Conservation (phyloP, 2,113 vertebrate genomes). For the Canis aureus region DNA sequence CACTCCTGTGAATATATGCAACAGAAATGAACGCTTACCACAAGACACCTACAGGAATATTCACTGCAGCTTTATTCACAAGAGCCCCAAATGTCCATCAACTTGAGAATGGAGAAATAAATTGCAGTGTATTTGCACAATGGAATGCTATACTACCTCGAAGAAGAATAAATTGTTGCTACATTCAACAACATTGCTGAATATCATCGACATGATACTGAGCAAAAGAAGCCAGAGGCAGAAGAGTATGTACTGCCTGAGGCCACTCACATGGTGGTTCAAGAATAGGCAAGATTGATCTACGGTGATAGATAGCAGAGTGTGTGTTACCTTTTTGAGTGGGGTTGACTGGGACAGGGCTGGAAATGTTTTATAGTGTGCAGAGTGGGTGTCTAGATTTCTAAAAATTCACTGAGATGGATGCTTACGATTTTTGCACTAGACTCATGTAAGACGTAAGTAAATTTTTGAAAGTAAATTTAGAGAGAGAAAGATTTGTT, state of each 20-base stretch:
- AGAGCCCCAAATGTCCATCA: not conserved
- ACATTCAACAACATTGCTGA: not conserved
- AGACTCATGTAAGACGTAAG: not conserved
- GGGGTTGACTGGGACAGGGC: not conserved
- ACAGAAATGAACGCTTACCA: not conserved
- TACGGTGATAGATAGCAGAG: not conserved
- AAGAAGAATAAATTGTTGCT: not conserved
- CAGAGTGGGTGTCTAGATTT: not conserved
- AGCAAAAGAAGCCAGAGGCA: not conserved
- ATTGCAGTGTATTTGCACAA: not conserved
- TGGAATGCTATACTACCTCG: too few relatives aligned
- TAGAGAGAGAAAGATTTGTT: conserved; percentile 28
- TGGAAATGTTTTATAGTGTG: not conserved
- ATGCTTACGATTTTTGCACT: not conserved
- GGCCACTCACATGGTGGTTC: not conserved
- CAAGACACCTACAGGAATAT: not conserved
- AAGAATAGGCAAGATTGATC: not conserved
- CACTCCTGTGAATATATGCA: not conserved
- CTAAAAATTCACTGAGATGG: not conserved
- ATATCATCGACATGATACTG: not conserved
- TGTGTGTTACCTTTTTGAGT: not conserved
- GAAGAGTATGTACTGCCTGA: not conserved
- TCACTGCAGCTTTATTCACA: not conserved
- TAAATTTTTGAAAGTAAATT: conserved; percentile 13
- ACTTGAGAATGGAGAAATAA: not conserved